Evolutionary conservation across 1,140 invertebrate genomes (phyloP).

Genomic region (Cepaea nemoralis): DNA sequence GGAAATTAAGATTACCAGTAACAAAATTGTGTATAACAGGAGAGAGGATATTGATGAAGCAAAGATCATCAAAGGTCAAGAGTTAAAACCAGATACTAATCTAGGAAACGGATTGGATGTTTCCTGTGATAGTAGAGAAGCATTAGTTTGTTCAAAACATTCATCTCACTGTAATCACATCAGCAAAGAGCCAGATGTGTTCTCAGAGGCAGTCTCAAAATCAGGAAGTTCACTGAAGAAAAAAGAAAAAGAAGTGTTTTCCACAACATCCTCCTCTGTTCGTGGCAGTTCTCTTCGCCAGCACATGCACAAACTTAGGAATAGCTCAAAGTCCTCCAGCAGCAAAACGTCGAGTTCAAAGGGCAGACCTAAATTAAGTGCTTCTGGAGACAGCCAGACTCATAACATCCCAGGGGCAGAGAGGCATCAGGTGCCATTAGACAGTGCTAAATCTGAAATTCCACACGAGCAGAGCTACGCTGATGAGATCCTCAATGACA

Average conservation of each 20-base stretch:
- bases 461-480: background rate
- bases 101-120: background rate
- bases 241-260: background rate
- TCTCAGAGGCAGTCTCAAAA: background rate
- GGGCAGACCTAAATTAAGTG: background rate
- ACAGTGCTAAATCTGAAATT: background rate
- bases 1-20: background rate
- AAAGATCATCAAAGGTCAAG: background rate
- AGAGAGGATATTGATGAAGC: background rate
- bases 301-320: background rate
- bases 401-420: background rate
- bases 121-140: background rate
- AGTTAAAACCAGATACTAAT: background rate
- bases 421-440: background rate
- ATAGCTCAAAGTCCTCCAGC: background rate
- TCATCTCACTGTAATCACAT: background rate
- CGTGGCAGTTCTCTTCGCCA: background rate
- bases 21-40: background rate
- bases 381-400: background rate
- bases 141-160: background rate
- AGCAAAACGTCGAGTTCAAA: background rate
- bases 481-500: background rate
- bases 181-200: background rate
- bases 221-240: background rate
- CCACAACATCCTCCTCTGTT: background rate